These are phyloP conservation scores for Lerista edwardsae DNA, from an alignment of 2,797 vertebrate species.

Conservation along the genomic window DNA sequence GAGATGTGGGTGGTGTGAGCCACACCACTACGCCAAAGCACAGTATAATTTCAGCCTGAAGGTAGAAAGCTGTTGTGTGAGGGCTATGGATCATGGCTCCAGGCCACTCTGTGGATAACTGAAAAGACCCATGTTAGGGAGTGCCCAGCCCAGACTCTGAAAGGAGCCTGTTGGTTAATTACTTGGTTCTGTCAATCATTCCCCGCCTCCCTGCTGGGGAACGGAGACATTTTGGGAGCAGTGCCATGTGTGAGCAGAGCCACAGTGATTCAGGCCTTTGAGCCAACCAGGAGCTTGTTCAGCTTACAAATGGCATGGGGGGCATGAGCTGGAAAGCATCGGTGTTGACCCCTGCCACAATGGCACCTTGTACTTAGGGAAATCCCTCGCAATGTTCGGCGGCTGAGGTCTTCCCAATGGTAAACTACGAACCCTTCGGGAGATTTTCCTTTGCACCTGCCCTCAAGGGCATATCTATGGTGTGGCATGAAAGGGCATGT, in stretches of 20 bases:
- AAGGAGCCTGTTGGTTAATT: not conserved
- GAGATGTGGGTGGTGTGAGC: not conserved
- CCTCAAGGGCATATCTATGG: too few species aligned
- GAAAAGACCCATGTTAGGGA: not conserved
- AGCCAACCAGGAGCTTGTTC: not conserved
- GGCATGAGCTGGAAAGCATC: too few species aligned
- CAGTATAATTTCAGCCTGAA: conserved; percentile 37
- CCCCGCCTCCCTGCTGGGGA: not conserved
- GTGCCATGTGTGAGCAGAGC: rapidly evolving
- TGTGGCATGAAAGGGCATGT: too few species aligned
- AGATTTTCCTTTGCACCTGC: not conserved
- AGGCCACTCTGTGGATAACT: not conserved
- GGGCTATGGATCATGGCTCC: conserved; percentile 11
- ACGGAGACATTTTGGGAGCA: not conserved
- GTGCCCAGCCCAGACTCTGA: rapidly evolving
- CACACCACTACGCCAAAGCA: not conserved
- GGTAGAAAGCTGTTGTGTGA: conserved; percentile 36
- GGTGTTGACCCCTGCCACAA: too few species aligned
- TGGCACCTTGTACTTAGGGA: too few species aligned
- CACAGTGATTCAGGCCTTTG: not conserved
- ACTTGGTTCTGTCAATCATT: not conserved
- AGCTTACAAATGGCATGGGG: not conserved
- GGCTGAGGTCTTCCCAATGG: too few species aligned
- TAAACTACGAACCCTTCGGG: rapidly evolving
- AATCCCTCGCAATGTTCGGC: too few species aligned